Evolutionary conservation across 2,888 invertebrate species (phyloP), one percentile per base, ranked within the genome.

Genomic region (Alloplasta piceator): DNA sequence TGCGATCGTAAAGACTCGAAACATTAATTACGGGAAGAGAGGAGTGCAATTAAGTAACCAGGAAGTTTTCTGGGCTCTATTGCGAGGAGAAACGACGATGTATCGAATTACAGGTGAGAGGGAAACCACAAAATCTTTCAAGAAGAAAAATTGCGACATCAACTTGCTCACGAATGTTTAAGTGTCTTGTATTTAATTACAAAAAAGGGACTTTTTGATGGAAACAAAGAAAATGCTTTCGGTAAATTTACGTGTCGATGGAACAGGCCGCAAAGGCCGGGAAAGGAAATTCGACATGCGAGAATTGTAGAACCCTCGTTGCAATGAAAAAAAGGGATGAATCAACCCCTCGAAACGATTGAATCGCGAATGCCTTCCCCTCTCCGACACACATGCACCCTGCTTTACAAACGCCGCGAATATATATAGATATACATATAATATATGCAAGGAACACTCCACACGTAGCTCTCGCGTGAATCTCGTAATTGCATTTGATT

Each of bases 341-440:
- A 82, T 67, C 78, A 70, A 84, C 76, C 82, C 83, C 67, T 78
- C 56, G 77, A 58, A 39, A 63, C 76, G 79, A 80, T 76, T 80
- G 72, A 79, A 82, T 82, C 79, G 76, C 71, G 46, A 71, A 58
- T 52, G 58, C 79, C 43, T 46, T 9, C 10, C 68, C 26, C 26
- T 26, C 26, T 26, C 26, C 26, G 26, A 41, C 16, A 46, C 58
- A 64, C 55, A 64, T 39, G 46, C 61, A 6, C 36, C 10, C 14
- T 41, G 50, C 16, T 58, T 56, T 14, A 14, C 16, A 26, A 14
- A 48, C 48, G 14, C 43, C 66, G 48, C 10, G n/a, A 46, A 63
- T 52, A 26, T 26, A 26, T 26, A 26, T 26, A 26, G 38, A 63
- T 52, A 26, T 26, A 26, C 3, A 26, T 26, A 26, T 26, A 26